Evolutionary conservation across 2,113 vertebrate genomes (phyloP), one percentile per base, ranked within the genome.

Genomic region (Gymnogyps californianus): DNA sequence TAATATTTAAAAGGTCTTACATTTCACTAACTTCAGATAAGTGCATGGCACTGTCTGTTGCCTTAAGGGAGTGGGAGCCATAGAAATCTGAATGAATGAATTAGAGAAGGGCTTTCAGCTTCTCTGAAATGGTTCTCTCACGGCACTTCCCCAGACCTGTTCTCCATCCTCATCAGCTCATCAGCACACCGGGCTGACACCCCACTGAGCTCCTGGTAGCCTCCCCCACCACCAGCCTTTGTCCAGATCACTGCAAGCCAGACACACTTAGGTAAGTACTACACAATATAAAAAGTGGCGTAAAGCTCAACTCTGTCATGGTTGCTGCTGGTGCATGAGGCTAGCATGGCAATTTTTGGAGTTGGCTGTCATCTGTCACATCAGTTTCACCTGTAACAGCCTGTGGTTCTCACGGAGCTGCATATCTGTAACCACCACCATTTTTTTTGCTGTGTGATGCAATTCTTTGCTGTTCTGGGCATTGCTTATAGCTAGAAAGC

Each of bases 1-100:
- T 93, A 96, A 93, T 97, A 95, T 97, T 97, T 96, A 76, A 97
- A 95, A 91, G 49, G 25, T 95, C 89, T 97, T 90, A 44, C 20
- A 54, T 96, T 96, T 96, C 90, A 91, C 70, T 87, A 54, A 87
- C 72, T 77, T 90, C 20, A 84, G 46, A 62, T 15, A 91, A 85
- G 75, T 83, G 65, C 16, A 2, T 69, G 66, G 66, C 58, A 71
- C 69, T 96, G 83, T 69, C 88, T 96, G 71, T 66, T 15, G 80
- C 95, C 72, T 52, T 75, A 46, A 84, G 59, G 90, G 89, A 97
- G 70, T n/a, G 21, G 29, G 22, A 87, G 46, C 28, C 49, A 82
- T 13, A 72, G 94, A 94, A 96, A 91, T 81, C 83, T 69, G 92
- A 97, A 97, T 84, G 64, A 96, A 89, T 83, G 58, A 92, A 90